phyloP scores from a whole-genome alignment of 2,888 invertebrate genomes.

The Himalopsyche tibetana region DNA sequence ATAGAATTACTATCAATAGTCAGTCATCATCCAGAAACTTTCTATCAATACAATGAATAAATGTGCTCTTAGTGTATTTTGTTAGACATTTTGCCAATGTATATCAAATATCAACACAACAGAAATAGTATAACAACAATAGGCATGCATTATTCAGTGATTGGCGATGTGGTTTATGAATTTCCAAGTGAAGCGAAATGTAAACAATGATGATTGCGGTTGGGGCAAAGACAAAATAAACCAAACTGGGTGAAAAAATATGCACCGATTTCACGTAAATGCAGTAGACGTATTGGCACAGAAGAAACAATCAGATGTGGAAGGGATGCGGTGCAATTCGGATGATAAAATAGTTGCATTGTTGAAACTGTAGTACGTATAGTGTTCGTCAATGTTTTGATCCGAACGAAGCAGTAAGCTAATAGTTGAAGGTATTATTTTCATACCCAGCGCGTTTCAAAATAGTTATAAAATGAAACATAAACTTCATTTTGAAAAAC shows the following conservation, averaged over 20 bases:
- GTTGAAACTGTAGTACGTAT: too few relatives aligned
- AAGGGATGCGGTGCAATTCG: too few relatives aligned
- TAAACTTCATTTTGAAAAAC: too few relatives aligned
- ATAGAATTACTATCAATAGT: not conserved
- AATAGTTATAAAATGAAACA: too few relatives aligned
- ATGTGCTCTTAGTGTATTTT: conserved; percentile 22
- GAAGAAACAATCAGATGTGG: too few relatives aligned
- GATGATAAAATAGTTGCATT: too few relatives aligned
- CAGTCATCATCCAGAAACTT: conserved; percentile 24
- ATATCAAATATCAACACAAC: not conserved
- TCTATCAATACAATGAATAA: not conserved
- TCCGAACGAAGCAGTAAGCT: too few relatives aligned
- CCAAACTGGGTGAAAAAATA: conserved; percentile 28
- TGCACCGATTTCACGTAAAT: too few relatives aligned
- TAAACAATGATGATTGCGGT: conserved; percentile 5
- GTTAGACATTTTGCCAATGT: not conserved
- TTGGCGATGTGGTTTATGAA: conserved; percentile 33
- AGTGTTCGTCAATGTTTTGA: too few relatives aligned
- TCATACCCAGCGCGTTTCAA: too few relatives aligned
- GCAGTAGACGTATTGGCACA: too few relatives aligned
- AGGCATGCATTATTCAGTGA: conserved; percentile 19
- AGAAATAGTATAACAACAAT: not conserved
- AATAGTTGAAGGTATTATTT: too few relatives aligned
- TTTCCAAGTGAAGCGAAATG: conserved; percentile 41
- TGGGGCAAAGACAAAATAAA: not conserved